A percentile compares a stretch with the other conserved stretches of the same genome.
Evolutionary conservation across 2,113 vertebrate species (phyloP).

Genomic region (Meleagris gallopavo): DNA sequence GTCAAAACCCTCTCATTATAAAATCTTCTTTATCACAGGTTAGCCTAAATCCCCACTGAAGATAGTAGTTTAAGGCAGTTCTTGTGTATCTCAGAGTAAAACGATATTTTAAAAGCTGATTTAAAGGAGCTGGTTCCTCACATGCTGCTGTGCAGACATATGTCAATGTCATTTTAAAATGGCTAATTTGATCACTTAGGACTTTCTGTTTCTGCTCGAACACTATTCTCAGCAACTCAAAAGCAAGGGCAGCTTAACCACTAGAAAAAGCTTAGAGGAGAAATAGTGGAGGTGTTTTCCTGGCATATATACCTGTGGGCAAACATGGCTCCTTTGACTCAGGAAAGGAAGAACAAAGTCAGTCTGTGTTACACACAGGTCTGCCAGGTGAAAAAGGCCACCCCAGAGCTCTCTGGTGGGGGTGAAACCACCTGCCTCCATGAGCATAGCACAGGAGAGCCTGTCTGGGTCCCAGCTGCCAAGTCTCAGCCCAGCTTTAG

Average conservation of each 20-base stretch:
- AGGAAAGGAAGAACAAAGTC: not conserved
- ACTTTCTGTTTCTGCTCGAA: not conserved
- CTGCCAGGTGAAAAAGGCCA: not conserved
- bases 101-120: not conserved
- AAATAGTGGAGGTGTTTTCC: not conserved
- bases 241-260: not conserved
- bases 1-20: not conserved
- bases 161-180: not conserved
- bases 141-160: not conserved
- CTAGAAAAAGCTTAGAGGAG: not conserved
- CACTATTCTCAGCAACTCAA: not conserved
- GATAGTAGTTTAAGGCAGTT: not conserved
- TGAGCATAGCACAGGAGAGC: not conserved
- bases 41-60: not conserved
- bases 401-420: not conserved
- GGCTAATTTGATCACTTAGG: not conserved
- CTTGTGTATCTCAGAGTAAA: not conserved
- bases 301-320: not conserved
- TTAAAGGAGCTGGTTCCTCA: not conserved
- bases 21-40: not conserved
- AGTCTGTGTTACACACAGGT: not conserved
- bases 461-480: fast-evolving
- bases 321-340: not conserved
- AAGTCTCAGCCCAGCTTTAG: not conserved
- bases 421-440: too few relatives aligned